Evolutionary conservation across 2,797 vertebrate genomes (phyloP), one percentile per base, ranked within the genome.

Genomic region (Argya squamiceps): DNA sequence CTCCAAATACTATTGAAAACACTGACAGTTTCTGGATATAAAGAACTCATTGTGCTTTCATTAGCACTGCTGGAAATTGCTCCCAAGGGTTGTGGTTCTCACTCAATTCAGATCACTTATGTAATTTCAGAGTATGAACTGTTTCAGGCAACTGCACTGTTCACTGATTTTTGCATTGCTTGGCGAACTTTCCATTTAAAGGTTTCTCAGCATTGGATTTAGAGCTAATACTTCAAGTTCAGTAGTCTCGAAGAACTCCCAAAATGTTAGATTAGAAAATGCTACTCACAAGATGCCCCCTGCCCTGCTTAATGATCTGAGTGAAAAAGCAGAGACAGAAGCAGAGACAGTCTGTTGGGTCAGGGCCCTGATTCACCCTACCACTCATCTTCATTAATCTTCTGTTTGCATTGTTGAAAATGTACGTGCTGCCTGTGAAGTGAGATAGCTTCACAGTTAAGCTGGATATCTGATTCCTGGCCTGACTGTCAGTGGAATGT

Each of bases 1-100:
- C 76, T 94, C 83, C 80, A 84, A 89, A 92, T 81, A 44, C 65
- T 53, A 2, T 9, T 62, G 68, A 36, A 74, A 90, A 68, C 79
- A 55, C 77, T 90, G 94, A 94, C 85, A 76, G 59, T 39, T 84
- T 89, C 88, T 90, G 77, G 85, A 87, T 77, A 59, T 46, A 68
- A 82, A 90, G 90, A 90, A 87, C 90, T 95, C 83, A 8, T 20
- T 64, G 86, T 76, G 77, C 74, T 93, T 84, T 95, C 90, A 88
- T 92, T 91, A 95, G 77, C 2, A 0, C 77, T 82, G 83, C 17
- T 93, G 80, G 90, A 95, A 92, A 90, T 89, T 94, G 74, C 53
- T 95, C 92, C 86, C 94, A 74, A 74, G 88, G 74, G 92, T 21
- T 69, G 56, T 63, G 46, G 67, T n/a, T 93, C 92, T 95, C 56